Conservation (phyloP, 2,888 invertebrate genomes). For the Pycnomerus fuliginosus region DNA sequence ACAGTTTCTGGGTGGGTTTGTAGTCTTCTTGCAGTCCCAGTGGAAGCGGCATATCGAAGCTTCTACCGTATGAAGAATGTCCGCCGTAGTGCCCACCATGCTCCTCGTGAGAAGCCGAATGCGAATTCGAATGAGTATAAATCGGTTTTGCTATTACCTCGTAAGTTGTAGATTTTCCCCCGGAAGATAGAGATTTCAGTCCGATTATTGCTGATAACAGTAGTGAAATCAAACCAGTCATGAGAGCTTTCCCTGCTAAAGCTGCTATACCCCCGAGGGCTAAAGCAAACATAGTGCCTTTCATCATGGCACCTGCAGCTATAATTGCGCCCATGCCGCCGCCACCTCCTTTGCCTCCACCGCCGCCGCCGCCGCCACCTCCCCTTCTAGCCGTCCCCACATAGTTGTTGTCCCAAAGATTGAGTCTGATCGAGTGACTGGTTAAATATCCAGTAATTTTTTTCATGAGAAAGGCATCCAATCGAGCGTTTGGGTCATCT, state of each 20-base stretch:
- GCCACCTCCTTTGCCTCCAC: slow-evolving; percentile 45
- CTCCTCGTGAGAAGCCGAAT: slow-evolving; percentile 67
- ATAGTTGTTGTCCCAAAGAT: slow-evolving; percentile 56
- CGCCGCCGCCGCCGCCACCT: slow-evolving; percentile 53
- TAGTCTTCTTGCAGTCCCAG: slow-evolving; percentile 55
- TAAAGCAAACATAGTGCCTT: slow-evolving; percentile 70
- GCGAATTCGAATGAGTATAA: slow-evolving; percentile 69
- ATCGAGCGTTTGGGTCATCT: slow-evolving; percentile 71
- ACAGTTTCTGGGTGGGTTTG: slow-evolving; percentile 57
- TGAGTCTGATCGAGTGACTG: slow-evolving; percentile 71
- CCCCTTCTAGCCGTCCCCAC: slow-evolving; percentile 45
- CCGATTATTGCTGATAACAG: slow-evolving; percentile 76
- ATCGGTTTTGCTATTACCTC: slow-evolving; percentile 83
- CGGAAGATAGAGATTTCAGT: slow-evolving; percentile 67
- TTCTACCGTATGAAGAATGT: slow-evolving; percentile 59
- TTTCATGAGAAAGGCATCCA: slow-evolving; percentile 74
- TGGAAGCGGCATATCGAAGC: slow-evolving; percentile 52
- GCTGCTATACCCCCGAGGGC: slow-evolving; percentile 73
- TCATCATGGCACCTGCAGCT: slow-evolving; percentile 60
- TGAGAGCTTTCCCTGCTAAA: slow-evolving; percentile 79
- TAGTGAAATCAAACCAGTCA: slow-evolving; percentile 79
- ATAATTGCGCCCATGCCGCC: slow-evolving; percentile 45
- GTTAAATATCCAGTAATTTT: slow-evolving; percentile 71
- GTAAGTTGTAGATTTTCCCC: slow-evolving; percentile 73
- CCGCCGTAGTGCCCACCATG: slow-evolving; percentile 50